phyloP scores from a whole-genome alignment of 2,888 invertebrate genomes.

The Lepidochitona cinerea region DNA sequence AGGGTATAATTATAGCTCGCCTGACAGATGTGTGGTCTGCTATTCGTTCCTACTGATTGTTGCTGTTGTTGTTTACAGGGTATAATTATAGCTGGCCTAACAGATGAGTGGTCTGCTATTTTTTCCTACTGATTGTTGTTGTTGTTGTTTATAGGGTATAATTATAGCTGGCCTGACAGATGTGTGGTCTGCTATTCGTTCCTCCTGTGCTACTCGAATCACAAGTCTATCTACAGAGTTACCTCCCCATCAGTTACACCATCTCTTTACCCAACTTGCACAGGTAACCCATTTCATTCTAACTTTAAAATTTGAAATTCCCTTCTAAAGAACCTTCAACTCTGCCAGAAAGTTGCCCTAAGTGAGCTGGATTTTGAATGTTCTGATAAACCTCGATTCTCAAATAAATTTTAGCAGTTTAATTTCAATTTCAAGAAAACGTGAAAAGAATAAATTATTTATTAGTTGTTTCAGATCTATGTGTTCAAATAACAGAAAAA shows the following conservation, averaged over 20 bases:
- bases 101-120: slow-evolving; percentile 51
- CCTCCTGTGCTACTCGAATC: slow-evolving; percentile 55
- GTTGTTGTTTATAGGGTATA: slow-evolving; percentile 53
- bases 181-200: slow-evolving; percentile 67
- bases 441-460: no score
- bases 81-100: slow-evolving; percentile 35
- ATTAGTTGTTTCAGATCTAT: no score
- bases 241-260: slow-evolving; percentile 39
- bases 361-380: no score
- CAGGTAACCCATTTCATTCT: slow-evolving; percentile 38
- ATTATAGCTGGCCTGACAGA: slow-evolving; percentile 57
- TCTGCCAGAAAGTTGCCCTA: no score
- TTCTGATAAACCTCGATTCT: no score
- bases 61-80: slow-evolving; percentile 12
- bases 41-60: slow-evolving; percentile 55
- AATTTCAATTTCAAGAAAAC: no score
- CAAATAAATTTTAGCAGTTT: no score
- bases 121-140: slow-evolving; percentile 9
- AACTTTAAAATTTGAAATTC: no score
- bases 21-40: slow-evolving; percentile 67
- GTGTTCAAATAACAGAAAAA: no score
- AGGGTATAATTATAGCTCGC: slow-evolving; percentile 53
- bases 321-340: no score
- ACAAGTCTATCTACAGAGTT: slow-evolving; percentile 46
- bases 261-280: slow-evolving; percentile 52